A percentile compares a stretch with the other conserved stretches of the same genome.
Conservation (phyloP, 2,888 invertebrate species). For the Loripinus fragilis region DNA sequence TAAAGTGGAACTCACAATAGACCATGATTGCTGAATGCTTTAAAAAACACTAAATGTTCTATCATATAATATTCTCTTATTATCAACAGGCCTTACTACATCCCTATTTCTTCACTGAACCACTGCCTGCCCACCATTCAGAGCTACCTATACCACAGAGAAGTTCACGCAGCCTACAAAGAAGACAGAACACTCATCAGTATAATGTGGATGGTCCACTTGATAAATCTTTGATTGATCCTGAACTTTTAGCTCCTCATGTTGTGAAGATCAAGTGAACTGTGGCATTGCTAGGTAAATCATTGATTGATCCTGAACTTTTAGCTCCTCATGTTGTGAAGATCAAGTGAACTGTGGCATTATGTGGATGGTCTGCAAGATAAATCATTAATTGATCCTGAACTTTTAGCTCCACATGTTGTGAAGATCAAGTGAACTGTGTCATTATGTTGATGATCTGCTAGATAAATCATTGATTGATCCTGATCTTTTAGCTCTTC, state of each 20-base stretch:
- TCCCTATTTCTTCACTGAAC: slow-evolving; percentile 89
- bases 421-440: slow-evolving; percentile 70
- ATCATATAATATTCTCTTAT: slow-evolving; percentile 73
- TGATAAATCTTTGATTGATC: slow-evolving; percentile 80
- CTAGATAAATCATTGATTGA: slow-evolving; percentile 80
- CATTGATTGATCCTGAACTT: slow-evolving; percentile 79
- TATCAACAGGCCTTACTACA: slow-evolving; percentile 91
- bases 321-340: slow-evolving; percentile 75
- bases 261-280: slow-evolving; percentile 71
- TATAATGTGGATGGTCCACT: slow-evolving; percentile 81
- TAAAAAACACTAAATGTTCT: too few species aligned
- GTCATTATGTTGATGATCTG: too few species aligned
- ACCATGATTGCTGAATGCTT: too few species aligned
- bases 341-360: slow-evolving; percentile 72
- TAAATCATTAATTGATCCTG: slow-evolving; percentile 80
- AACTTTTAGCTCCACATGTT: slow-evolving; percentile 74
- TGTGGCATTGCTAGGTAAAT: slow-evolving; percentile 79
- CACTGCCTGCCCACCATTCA: slow-evolving; percentile 87
- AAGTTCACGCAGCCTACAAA: slow-evolving; percentile 72
- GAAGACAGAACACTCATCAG: slow-evolving; percentile 80
- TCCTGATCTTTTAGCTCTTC: slow-evolving; percentile 76
- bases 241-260: slow-evolving; percentile 76
- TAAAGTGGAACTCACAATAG: too few species aligned
- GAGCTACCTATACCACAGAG: slow-evolving; percentile 88
- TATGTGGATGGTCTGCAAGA: slow-evolving; percentile 80